A percentile compares a stretch with the other conserved stretches of the same genome.
These are phyloP conservation scores for Cettia cetti DNA, from an alignment of 2,113 vertebrate species.

Conservation along the genomic window DNA sequence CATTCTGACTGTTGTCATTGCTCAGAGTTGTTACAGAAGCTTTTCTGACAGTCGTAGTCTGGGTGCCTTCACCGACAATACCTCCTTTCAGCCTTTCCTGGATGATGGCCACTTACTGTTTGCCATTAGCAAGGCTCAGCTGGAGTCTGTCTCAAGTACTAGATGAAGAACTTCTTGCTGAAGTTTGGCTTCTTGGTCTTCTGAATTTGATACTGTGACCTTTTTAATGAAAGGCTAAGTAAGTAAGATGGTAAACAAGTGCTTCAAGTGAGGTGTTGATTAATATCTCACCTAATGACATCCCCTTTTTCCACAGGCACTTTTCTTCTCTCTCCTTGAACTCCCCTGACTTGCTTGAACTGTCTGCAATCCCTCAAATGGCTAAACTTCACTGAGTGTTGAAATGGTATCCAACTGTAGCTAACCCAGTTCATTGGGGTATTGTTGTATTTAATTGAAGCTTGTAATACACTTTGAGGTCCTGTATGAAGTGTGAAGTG, in stretches of 20 bases:
- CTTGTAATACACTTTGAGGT: slow-evolving; percentile 34
- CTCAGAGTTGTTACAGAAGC: not conserved
- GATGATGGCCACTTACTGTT: not conserved
- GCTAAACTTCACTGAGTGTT: not conserved
- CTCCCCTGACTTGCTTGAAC: not conserved
- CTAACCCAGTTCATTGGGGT: slow-evolving; percentile 3
- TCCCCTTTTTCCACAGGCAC: not conserved
- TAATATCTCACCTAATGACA: not conserved
- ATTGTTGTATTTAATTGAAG: slow-evolving; percentile 49
- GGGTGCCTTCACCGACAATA: not conserved
- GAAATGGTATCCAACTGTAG: not conserved
- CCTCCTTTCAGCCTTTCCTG: not conserved
- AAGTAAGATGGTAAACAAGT: not conserved
- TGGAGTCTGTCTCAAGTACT: not conserved
- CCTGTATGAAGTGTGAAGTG: not conserved
- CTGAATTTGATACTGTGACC: not conserved
- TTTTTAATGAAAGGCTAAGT: not conserved
- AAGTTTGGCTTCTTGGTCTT: not conserved
- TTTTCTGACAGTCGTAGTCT: not conserved
- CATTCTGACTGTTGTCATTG: not conserved
- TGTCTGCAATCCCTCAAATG: not conserved
- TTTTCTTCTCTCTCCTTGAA: not conserved
- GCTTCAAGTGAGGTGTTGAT: not conserved
- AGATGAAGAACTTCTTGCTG: not conserved
- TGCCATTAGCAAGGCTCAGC: slow-evolving; percentile 10